phyloP scores from a whole-genome alignment of 2,113 vertebrate species.

The Dendrocopos noguchii region DNA sequence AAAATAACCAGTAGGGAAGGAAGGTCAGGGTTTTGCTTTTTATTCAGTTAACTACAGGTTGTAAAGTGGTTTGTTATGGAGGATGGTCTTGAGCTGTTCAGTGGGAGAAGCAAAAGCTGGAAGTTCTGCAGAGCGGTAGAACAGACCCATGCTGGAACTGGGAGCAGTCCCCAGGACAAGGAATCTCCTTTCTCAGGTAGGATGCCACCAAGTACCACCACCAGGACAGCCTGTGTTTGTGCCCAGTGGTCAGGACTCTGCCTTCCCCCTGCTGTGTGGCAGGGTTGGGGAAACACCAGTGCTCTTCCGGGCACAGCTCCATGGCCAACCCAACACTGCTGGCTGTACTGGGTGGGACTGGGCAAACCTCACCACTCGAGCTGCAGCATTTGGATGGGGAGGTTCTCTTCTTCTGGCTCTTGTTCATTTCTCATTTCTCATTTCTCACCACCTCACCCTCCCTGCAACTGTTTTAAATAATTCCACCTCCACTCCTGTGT shows the following conservation, averaged over 20 bases:
- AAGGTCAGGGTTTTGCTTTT: not conserved
- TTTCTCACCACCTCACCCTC: not conserved
- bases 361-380: accelerated
- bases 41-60: not conserved
- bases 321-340: accelerated
- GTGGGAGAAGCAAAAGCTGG: not conserved
- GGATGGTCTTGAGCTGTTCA: accelerated
- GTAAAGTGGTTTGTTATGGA: not conserved
- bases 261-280: accelerated
- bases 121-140: not conserved
- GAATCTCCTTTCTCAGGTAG: not conserved
- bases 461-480: not conserved
- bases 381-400: not conserved
- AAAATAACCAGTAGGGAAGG: not conserved
- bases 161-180: not conserved
- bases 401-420: not conserved
- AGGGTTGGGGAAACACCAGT: not conserved
- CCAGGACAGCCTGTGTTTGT: not conserved
- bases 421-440: not conserved
- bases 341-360: not conserved
- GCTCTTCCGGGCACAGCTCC: not conserved
- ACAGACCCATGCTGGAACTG: not conserved
- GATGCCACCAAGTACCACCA: not conserved
- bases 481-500: conserved; percentile 58
- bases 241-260: not conserved